phyloP scores from a whole-genome alignment of 2,888 invertebrate species.

The Galeopsomyia nigrocyanea region DNA sequence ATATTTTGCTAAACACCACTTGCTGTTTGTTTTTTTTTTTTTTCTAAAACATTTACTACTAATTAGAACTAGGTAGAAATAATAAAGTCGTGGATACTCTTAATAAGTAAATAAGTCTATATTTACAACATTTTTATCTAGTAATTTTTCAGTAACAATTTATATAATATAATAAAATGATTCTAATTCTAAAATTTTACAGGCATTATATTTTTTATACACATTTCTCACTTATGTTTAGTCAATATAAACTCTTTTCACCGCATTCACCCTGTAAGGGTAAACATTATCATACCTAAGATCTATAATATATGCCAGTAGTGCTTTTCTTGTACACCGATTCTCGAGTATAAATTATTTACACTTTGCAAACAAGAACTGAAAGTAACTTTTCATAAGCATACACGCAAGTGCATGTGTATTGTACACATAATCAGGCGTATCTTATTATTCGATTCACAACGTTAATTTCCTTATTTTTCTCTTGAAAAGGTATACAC shows the following conservation, averaged over 20 bases:
- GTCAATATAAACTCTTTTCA: conserved; percentile 51
- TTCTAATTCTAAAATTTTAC: conserved; percentile 66
- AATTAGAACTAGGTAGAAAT: background rate
- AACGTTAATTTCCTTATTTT: conserved; percentile 38
- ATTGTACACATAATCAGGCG: conserved; percentile 46
- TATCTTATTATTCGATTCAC: conserved; percentile 29
- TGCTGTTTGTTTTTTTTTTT: too few species aligned
- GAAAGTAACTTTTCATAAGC: conserved; percentile 45
- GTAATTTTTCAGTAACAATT: conserved; percentile 64
- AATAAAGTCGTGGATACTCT: conserved; percentile 48
- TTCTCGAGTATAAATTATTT: conserved; percentile 61
- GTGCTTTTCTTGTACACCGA: conserved; percentile 41
- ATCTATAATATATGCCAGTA: conserved; percentile 47
- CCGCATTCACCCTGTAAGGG: conserved; percentile 41
- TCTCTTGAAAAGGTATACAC: conserved; percentile 48
- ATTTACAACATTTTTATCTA: conserved; percentile 66
- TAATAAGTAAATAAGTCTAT: conserved; percentile 68
- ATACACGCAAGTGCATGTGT: conserved; percentile 46
- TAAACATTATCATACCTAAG: conserved; percentile 41
- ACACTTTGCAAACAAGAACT: conserved; percentile 58
- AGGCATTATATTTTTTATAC: conserved; percentile 61
- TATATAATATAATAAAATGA: conserved; percentile 65
- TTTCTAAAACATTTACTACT: background rate
- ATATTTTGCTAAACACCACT: background rate
- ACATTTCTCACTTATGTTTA: conserved; percentile 51